Conservation (phyloP, 2,888 invertebrate species). For the Drosophila niveifrons region DNA sequence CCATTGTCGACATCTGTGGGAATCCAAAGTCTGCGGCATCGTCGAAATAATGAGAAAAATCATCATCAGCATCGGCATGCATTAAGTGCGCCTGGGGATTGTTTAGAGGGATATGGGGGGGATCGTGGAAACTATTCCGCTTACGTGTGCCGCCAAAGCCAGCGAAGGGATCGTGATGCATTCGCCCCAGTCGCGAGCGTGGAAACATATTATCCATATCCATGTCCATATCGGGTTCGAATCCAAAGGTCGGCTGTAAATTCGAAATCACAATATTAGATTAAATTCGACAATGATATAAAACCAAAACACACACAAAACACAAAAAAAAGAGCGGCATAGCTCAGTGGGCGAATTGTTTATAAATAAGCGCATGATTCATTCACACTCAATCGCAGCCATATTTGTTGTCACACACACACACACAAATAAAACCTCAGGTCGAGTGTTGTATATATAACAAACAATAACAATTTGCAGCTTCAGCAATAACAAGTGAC, state of each 20-base stretch:
- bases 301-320: background rate
- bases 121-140: constrained; percentile 83
- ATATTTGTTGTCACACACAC: constrained; percentile 21
- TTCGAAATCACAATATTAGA: constrained; percentile 22
- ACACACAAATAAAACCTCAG: background rate
- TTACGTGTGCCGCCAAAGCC: constrained; percentile 84
- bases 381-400: constrained; percentile 34
- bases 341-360: constrained; percentile 63
- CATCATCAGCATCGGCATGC: constrained; percentile 79
- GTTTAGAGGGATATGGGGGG: constrained; percentile 64
- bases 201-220: constrained; percentile 84
- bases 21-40: constrained; percentile 84
- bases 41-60: constrained; percentile 77
- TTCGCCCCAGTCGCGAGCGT: constrained; percentile 83
- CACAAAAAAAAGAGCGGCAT: constrained; percentile 25
- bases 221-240: constrained; percentile 83
- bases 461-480: constrained; percentile 58
- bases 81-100: constrained; percentile 54
- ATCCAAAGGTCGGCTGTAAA: constrained; percentile 84
- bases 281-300: background rate
- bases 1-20: constrained; percentile 83
- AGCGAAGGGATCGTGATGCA: constrained; percentile 84
- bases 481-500: constrained; percentile 69
- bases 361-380: constrained; percentile 75
- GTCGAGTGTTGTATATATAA: constrained; percentile 26